Base-by-base conservation (phyloP, 1,140 invertebrate genomes). In the Tetramorium alpestre region DNA sequence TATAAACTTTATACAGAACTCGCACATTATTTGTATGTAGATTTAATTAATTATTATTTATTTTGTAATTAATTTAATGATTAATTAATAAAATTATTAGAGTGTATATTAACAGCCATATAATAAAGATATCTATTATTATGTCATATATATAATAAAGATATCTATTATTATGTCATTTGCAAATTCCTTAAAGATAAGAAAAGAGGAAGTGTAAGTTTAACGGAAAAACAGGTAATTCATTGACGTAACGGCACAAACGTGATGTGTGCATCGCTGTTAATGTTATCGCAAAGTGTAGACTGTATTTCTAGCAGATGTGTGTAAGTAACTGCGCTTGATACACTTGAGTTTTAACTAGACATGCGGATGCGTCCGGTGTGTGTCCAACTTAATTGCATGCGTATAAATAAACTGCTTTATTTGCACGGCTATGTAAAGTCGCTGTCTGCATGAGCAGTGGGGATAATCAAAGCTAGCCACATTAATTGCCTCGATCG, bases 341-440 rank as follows among this genome's bases (percentile, higher is more conserved):
- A 89, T 87, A 67, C 87, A 86, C 82, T 86, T 58, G 65, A 62
- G 49, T 81, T 86, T 56, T 76, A 87, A 89, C 85, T 89, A 78
- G 44, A 78, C 65, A 60, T 41, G 33, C 65, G 56, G 56, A 77
- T 67, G 41, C 82, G 28, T 18, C 33, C 67, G 82, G 70, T 86
- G 33, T 86, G 56, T 73, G 51, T 77, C 18, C 56, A 38, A 67
- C 73, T 89, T 89, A 89, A 89, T 89, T 89, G 88, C 88, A 62
- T 25, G 76, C 76, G 78, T 90, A 90, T 87, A 89, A 90, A 89
- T 89, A 87, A 85, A 89, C 85, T 75, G 81, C 77, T 87, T 89
- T 87, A 90, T 87, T 89, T 89, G 86, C 88, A 87, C 77, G 58
- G 41, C 73, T 44, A 38, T 47, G 88, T 51, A 41, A 67, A 41